These are phyloP conservation scores for Triplophysa tibetana DNA, from an alignment of 2,113 vertebrate genomes.

Conservation along the genomic window DNA sequence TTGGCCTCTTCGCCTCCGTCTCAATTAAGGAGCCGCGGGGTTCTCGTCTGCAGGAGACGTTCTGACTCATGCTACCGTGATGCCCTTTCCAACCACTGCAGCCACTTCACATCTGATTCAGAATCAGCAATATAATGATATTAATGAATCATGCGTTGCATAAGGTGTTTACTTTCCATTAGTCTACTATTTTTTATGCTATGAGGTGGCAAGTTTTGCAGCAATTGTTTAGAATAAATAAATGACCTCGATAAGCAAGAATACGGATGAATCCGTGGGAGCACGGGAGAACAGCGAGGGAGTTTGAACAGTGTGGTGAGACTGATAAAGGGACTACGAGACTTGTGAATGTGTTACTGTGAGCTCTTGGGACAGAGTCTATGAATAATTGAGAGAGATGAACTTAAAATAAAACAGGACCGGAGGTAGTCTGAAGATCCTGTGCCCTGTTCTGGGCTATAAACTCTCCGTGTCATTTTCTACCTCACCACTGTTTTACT, in stretches of 20 bases:
- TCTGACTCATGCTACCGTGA: neutral
- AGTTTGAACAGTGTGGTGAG: neutral
- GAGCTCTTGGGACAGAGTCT: slow-evolving; percentile 23
- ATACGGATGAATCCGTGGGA: neutral
- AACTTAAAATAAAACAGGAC: slow-evolving; percentile 45
- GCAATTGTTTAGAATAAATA: too few species aligned
- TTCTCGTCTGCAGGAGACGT: neutral
- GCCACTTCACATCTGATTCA: neutral
- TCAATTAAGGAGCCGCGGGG: slow-evolving; percentile 39
- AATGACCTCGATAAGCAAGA: neutral
- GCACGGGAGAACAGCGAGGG: neutral
- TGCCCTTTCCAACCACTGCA: neutral
- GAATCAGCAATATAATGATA: too few species aligned
- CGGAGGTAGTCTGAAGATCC: slow-evolving; percentile 30
- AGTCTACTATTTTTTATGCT: too few species aligned
- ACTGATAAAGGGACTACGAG: slow-evolving; percentile 27
- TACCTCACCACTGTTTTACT: neutral
- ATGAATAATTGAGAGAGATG: slow-evolving; percentile 55
- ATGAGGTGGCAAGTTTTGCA: too few species aligned
- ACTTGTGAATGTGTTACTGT: slow-evolving; percentile 20
- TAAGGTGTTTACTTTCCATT: too few species aligned
- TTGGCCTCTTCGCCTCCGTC: slow-evolving; percentile 32
- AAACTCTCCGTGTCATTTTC: neutral
- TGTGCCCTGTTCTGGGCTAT: neutral
- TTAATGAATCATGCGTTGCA: too few species aligned